Evolutionary conservation across 1,140 invertebrate genomes (phyloP).

Genomic region (Zaprionus gabonicus): DNA sequence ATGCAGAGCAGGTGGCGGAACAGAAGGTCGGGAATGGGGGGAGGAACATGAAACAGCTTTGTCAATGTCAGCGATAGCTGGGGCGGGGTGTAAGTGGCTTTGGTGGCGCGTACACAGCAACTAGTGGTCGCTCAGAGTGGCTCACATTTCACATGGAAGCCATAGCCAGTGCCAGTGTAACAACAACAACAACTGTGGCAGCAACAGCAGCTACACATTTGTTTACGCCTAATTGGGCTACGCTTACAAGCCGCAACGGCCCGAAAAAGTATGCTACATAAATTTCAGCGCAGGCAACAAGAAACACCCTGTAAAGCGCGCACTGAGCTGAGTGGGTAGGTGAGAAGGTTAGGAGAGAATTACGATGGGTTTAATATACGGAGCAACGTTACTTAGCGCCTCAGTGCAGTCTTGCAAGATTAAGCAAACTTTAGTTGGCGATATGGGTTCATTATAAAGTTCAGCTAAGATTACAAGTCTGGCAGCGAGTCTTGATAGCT

Average conservation of each 20-base stretch:
- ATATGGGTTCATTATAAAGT: neutral
- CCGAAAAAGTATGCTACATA: constrained; percentile 51
- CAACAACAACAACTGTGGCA: constrained; percentile 48
- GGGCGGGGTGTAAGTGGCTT: constrained; percentile 5
- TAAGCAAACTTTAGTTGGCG: neutral
- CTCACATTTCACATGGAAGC: constrained; percentile 65
- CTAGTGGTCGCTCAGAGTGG: constrained; percentile 65
- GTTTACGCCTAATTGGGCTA: constrained; percentile 82
- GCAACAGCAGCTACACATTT: constrained; percentile 67
- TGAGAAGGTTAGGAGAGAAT: neutral
- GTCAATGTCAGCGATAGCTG: constrained; percentile 64
- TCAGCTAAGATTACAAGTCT: neutral
- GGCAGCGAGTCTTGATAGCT: neutral
- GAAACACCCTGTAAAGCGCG: neutral
- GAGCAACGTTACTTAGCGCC: neutral
- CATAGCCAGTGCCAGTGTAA: constrained; percentile 20
- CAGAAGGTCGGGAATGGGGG: neutral
- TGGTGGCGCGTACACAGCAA: constrained; percentile 53
- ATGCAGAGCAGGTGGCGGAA: neutral
- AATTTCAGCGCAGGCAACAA: constrained; percentile 34
- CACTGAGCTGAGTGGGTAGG: neutral
- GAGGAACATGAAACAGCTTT: constrained; percentile 56
- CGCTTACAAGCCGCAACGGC: constrained; percentile 62
- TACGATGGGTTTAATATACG: neutral
- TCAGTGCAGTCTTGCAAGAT: too few relatives aligned